Conservation (phyloP, 2,888 invertebrate species). For the Apantesis nais region DNA sequence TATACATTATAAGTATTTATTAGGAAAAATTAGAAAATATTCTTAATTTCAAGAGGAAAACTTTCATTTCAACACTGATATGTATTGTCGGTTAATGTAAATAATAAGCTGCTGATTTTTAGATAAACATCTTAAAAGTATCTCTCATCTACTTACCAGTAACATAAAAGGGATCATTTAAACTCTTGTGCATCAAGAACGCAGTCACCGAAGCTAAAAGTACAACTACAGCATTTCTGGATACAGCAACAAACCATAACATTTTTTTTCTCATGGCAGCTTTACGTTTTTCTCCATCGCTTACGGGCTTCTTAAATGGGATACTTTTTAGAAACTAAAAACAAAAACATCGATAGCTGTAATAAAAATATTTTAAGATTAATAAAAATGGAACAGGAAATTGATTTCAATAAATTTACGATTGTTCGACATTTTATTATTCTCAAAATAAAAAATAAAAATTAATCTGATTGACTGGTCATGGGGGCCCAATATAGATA, state of each 20-base stretch:
- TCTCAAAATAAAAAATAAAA: neutral
- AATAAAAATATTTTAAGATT: neutral
- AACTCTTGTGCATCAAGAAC: conserved; percentile 79
- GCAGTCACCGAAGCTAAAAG: conserved; percentile 86
- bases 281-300: conserved; percentile 62
- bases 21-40: neutral
- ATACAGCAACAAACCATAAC: conserved; percentile 88
- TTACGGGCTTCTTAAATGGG: conserved; percentile 62
- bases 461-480: neutral
- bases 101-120: neutral
- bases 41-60: neutral
- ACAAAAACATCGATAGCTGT: neutral
- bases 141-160: conserved; percentile 77
- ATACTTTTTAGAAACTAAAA: conserved; percentile 86
- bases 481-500: too few species aligned
- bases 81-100: neutral
- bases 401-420: too few species aligned
- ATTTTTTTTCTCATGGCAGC: conserved; percentile 69
- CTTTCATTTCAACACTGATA: neutral
- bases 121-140: neutral
- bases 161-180: conserved; percentile 82
- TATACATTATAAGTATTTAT: neutral
- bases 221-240: conserved; percentile 90
- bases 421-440: too few species aligned
- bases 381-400: neutral